These are phyloP conservation scores for Catalaphyllia jardinei DNA, from an alignment of 64 coral and sea anemone species.

Conservation along the genomic window DNA sequence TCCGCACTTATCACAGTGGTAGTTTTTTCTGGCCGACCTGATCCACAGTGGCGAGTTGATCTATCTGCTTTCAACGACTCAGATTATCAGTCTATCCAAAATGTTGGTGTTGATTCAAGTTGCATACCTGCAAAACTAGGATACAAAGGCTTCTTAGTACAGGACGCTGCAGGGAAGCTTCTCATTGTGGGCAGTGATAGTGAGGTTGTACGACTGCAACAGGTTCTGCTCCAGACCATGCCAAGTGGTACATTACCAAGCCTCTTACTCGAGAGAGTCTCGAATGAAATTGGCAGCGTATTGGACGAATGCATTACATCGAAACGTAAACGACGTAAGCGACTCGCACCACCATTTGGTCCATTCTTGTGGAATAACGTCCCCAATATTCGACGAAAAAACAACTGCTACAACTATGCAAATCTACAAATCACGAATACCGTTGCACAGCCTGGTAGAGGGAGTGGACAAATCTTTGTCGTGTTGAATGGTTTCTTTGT, in stretches of 20 bases:
- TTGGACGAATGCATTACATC: no score
- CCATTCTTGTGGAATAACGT: background rate
- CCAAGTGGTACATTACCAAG: background rate
- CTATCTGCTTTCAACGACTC: background rate
- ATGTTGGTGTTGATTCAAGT: no score
- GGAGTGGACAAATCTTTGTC: background rate
- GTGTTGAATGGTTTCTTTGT: background rate
- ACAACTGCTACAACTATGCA: conserved; percentile 56
- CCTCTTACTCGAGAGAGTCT: background rate
- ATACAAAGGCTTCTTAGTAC: background rate
- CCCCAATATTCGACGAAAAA: background rate
- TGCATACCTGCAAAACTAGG: conserved; percentile 1
- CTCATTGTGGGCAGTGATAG: background rate
- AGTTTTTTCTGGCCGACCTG: conserved; percentile 2
- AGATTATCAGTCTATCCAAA: background rate
- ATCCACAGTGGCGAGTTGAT: background rate
- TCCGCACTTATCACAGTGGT: background rate
- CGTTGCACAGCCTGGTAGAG: conserved; percentile 26
- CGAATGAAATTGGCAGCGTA: background rate
- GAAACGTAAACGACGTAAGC: background rate
- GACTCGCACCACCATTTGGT: background rate
- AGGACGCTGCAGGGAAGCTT: background rate
- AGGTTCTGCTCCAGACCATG: background rate
- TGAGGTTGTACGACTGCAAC: background rate
- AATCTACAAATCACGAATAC: conserved; percentile 29